These are phyloP conservation scores for Dascillus cervinus DNA, from an alignment of 2,888 invertebrate species.

Conservation along the genomic window DNA sequence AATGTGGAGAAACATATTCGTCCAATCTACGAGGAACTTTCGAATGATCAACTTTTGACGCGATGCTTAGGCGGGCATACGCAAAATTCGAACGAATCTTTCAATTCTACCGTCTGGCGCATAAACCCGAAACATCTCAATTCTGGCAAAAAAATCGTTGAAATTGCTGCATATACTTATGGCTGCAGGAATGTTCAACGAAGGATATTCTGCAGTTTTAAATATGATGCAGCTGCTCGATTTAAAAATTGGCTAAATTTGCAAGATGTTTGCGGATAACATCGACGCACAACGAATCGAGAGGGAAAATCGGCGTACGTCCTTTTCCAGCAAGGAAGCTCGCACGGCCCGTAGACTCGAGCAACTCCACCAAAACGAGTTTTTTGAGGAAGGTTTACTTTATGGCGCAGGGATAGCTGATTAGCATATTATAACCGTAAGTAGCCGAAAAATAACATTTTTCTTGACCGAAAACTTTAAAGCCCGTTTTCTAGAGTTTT, in stretches of 20 bases:
- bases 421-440: too few species aligned
- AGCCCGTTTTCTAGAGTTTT: too few species aligned
- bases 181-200: conserved; percentile 9
- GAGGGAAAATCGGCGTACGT: too few species aligned
- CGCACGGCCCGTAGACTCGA: too few species aligned
- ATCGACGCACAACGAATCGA: too few species aligned
- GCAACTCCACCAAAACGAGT: too few species aligned
- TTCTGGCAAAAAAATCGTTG: conserved; percentile 7
- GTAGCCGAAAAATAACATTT: too few species aligned
- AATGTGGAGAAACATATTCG: conserved; percentile 11
- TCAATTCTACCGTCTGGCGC: conserved; percentile 2
- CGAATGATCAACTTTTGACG: conserved; percentile 10
- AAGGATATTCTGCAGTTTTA: conserved; percentile 8
- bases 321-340: too few species aligned
- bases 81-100: conserved; percentile 5
- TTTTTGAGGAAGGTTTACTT: too few species aligned
- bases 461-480: too few species aligned
- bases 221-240: conserved; percentile 7
- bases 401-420: too few species aligned
- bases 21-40: conserved; percentile 14
- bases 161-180: conserved; percentile 8
- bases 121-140: conserved; percentile 2
- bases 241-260: conserved; percentile 5
- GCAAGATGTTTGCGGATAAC: too few species aligned
- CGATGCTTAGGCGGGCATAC: conserved; percentile 1